These are phyloP conservation scores for Liopterus haemorrhoidalis DNA, from an alignment of 2,888 invertebrate genomes.

Conservation along the genomic window DNA sequence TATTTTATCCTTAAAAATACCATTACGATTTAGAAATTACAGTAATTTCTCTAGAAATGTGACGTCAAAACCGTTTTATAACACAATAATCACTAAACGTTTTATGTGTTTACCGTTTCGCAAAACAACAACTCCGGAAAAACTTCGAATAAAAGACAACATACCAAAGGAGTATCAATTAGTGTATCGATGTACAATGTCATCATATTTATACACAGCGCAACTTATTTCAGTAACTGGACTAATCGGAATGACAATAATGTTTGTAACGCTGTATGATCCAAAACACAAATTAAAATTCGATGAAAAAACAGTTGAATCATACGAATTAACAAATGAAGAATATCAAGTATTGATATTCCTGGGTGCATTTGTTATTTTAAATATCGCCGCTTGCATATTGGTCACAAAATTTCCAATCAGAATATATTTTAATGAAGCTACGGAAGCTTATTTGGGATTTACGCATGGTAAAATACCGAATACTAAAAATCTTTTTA, in stretches of 20 bases:
- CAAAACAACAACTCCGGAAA: slow-evolving; percentile 18
- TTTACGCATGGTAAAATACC: slow-evolving; percentile 37
- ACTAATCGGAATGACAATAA: slow-evolving; percentile 24
- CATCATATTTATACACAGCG: slow-evolving; percentile 35
- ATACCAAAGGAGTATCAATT: slow-evolving; percentile 39
- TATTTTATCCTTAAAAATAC: too few relatives aligned
- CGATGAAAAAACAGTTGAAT: slow-evolving; percentile 17
- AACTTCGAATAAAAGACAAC: slow-evolving; percentile 32
- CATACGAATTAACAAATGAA: slow-evolving; percentile 18
- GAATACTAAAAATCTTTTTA: slow-evolving; percentile 28
- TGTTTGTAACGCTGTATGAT: too few relatives aligned
- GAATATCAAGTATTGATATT: slow-evolving; percentile 34
- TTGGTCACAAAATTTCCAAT: slow-evolving; percentile 37
- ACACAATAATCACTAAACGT: too few relatives aligned
- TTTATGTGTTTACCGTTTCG: too few relatives aligned
- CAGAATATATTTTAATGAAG: slow-evolving; percentile 40
- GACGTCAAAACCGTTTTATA: too few relatives aligned
- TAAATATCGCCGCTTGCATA: slow-evolving; percentile 33
- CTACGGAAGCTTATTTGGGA: slow-evolving; percentile 37
- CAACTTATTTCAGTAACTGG: slow-evolving; percentile 35
- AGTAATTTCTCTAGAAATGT: too few relatives aligned
- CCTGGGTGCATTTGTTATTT: slow-evolving; percentile 30
- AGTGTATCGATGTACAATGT: slow-evolving; percentile 40
- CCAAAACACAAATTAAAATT: slow-evolving; percentile 11
- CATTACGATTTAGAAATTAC: too few relatives aligned